Conservation (phyloP, 2,888 invertebrate genomes). For the Cataglyphis altisquamis region DNA sequence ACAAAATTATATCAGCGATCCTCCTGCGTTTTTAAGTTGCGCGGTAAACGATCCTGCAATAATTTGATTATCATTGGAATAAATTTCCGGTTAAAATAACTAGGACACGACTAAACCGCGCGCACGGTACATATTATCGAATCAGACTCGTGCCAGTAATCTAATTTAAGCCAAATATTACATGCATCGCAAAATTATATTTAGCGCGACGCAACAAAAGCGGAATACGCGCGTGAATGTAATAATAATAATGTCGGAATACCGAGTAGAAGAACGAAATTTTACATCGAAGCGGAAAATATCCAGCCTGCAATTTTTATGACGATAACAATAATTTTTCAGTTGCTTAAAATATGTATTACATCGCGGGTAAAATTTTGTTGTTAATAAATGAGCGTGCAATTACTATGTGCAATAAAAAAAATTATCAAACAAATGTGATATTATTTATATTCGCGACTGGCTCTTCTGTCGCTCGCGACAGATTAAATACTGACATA, state of each 20-base stretch:
- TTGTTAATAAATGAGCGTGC: slow-evolving; percentile 10
- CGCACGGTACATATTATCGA: slow-evolving; percentile 29
- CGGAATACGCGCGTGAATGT: not conserved
- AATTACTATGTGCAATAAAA: slow-evolving; percentile 4
- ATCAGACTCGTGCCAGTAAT: slow-evolving; percentile 30
- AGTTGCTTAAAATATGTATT: not conserved
- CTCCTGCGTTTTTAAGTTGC: not conserved
- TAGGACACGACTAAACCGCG: not conserved
- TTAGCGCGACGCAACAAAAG: slow-evolving; percentile 7
- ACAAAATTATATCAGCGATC: slow-evolving; percentile 20
- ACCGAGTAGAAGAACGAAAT: not conserved
- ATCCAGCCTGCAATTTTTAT: not conserved
- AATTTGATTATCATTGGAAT: slow-evolving; percentile 36
- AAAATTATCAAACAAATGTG: slow-evolving; percentile 3
- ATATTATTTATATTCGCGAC: slow-evolving; percentile 2
- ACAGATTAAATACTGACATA: slow-evolving; percentile 7
- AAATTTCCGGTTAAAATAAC: slow-evolving; percentile 33
- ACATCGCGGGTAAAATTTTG: not conserved
- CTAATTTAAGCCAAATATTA: slow-evolving; percentile 37
- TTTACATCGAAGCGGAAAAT: not conserved
- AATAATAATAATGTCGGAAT: not conserved
- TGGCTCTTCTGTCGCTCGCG: not conserved
- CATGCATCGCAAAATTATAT: slow-evolving; percentile 35
- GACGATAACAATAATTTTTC: not conserved
- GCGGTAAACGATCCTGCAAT: slow-evolving; percentile 9